phyloP scores from a whole-genome alignment of 1,140 invertebrate species.

The Lepidostoma basale region DNA sequence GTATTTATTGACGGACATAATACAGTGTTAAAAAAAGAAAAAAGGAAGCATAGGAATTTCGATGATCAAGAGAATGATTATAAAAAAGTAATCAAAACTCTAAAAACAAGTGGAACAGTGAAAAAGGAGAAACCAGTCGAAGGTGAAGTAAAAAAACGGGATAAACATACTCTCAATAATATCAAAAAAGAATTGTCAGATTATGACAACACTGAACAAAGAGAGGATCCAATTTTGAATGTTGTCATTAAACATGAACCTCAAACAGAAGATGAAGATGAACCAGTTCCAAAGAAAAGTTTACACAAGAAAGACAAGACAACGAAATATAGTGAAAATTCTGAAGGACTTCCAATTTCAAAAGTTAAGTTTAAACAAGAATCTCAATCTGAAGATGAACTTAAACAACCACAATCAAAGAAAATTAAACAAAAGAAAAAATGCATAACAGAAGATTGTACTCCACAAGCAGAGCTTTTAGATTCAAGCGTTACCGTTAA shows the following conservation, averaged over 20 bases:
- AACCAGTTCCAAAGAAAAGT: neutral
- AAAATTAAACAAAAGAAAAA: neutral
- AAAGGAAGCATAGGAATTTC: no score
- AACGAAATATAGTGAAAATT: constrained; percentile 1
- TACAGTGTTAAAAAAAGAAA: neutral
- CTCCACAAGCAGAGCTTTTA: no score
- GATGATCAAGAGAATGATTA: no score
- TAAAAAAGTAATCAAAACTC: no score
- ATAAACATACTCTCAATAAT: no score
- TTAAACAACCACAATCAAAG: neutral
- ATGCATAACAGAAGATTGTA: no score
- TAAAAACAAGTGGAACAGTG: no score
- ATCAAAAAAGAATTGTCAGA: neutral
- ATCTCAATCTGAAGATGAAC: neutral
- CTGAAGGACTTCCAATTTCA: neutral
- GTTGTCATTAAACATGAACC: neutral
- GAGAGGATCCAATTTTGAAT: neutral
- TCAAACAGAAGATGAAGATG: neutral
- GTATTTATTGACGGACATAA: neutral
- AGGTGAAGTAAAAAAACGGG: no score
- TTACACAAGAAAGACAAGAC: neutral
- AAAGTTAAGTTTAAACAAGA: neutral
- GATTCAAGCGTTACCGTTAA: no score
- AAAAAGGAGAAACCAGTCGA: no score
- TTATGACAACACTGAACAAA: neutral